These are phyloP conservation scores for Clunio marinus DNA, from an alignment of 2,888 invertebrate genomes.

Conservation along the genomic window DNA sequence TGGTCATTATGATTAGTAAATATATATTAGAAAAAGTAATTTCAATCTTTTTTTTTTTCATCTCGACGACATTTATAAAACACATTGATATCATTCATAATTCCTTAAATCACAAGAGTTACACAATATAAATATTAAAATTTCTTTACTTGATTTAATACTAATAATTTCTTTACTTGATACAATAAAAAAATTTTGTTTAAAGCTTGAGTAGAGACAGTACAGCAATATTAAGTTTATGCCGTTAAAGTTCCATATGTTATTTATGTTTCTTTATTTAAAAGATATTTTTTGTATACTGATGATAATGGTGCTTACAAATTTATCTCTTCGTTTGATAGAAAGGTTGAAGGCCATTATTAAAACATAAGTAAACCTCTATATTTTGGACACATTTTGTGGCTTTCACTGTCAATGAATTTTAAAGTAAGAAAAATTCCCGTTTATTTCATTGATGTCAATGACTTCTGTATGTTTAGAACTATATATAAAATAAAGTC, in stretches of 20 bases:
- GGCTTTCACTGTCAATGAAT: background rate
- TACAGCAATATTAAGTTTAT: background rate
- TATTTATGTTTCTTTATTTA: too few species aligned
- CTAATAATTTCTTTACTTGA: too few species aligned
- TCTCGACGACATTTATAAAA: conserved; percentile 13
- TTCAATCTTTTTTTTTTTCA: too few species aligned
- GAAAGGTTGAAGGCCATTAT: background rate
- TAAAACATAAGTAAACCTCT: background rate
- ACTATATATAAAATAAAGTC: too few species aligned
- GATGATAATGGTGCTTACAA: too few species aligned
- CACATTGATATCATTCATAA: conserved; percentile 2
- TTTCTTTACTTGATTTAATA: too few species aligned
- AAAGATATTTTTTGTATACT: too few species aligned
- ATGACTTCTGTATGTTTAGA: too few species aligned
- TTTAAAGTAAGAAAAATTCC: background rate
- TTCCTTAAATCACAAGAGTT: conserved; percentile 2
- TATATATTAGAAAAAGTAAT: too few species aligned
- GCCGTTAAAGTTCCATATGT: background rate
- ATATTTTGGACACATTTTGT: background rate
- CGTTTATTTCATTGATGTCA: too few species aligned
- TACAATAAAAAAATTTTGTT: conserved; percentile 16
- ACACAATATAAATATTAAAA: background rate
- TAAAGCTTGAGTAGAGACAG: conserved; percentile 5
- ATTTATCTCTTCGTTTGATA: too few species aligned
- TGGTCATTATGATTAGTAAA: too few species aligned